Evolutionary conservation across 2,888 invertebrate species (phyloP), one percentile per base, ranked within the genome.

Genomic region (Cylloceria caligata): DNA sequence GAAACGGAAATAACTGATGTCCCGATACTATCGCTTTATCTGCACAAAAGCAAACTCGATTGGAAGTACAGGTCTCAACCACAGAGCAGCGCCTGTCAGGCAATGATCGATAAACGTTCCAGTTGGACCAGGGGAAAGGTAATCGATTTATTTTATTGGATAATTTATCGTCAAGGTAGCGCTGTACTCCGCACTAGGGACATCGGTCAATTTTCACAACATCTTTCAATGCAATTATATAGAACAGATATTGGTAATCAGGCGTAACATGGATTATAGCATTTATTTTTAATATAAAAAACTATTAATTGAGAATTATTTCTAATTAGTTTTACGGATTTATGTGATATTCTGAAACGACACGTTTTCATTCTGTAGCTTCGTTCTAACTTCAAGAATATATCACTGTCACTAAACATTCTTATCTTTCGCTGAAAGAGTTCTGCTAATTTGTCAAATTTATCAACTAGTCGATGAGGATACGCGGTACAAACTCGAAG

Each of bases 31-130:
- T 97, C 97, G 52, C 92, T 98, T 60, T 98, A 97, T 92, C 94
- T 98, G 88, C 98, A 98, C 92, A 97, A 97, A 89, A 97, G 97
- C 91, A 97, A 97, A 94, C 91, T 97, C 88, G 98, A 98, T 92
- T 98, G 98, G 98, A 97, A 97, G 88, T 98, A 97, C 93, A 96
- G 97, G 86, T 96, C 98, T 0, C 97, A 98, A 91, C 96, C 97
- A 0, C 97, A 97, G 93, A 94, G 95, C 60, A 95, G 96, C 0
- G 97, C 97, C 0, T 98, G 97, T 86, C 96, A 97, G 90, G 97
- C 97, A 0, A 97, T 97, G 97, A 94, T 95, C 72, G 97, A 97
- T 89, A 95, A 96, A 88, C 94, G 97, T 55, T 97, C 97, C 89
- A 96, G 96, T 88, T 98, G 98, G 98, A 98, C 98, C 0, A 94